These are phyloP conservation scores for Melieria omissa DNA, from an alignment of 2,888 invertebrate species.

Conservation along the genomic window DNA sequence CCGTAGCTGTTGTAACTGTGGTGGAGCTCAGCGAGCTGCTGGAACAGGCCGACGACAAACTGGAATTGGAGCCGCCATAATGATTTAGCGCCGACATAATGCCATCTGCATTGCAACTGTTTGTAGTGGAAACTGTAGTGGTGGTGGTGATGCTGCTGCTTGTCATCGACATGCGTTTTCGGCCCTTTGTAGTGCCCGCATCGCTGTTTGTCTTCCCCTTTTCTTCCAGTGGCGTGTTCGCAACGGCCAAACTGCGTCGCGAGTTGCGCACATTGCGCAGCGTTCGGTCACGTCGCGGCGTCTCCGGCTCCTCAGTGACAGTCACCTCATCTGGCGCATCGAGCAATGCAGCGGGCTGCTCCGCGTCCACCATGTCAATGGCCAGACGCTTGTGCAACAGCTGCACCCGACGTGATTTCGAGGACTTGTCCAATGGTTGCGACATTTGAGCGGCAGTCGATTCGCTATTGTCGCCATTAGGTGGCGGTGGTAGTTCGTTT, in stretches of 20 bases:
- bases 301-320: conserved; percentile 38
- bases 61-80: conserved; percentile 47
- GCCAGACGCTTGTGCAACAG: conserved; percentile 61
- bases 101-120: conserved; percentile 7
- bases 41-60: conserved; percentile 43
- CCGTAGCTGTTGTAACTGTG: conserved; percentile 41
- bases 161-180: conserved; percentile 15
- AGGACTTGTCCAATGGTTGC: conserved; percentile 38
- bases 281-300: conserved; percentile 45
- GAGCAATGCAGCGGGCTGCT: conserved; percentile 43
- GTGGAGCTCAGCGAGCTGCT: conserved; percentile 42
- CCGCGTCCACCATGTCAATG: conserved; percentile 61
- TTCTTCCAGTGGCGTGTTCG: background rate
- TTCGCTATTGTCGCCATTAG: conserved; percentile 12
- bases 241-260: conserved; percentile 53
- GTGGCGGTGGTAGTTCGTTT: background rate
- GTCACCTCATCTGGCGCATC: conserved; percentile 26
- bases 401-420: conserved; percentile 61
- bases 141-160: conserved; percentile 34
- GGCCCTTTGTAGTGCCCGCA: background rate
- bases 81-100: conserved; percentile 40
- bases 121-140: conserved; percentile 33
- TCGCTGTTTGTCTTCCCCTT: conserved; percentile 5
- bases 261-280: conserved; percentile 56
- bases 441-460: too few species aligned